Evolutionary conservation across 2,113 vertebrate genomes (phyloP).

Genomic region (Dendrocopos noguchii): DNA sequence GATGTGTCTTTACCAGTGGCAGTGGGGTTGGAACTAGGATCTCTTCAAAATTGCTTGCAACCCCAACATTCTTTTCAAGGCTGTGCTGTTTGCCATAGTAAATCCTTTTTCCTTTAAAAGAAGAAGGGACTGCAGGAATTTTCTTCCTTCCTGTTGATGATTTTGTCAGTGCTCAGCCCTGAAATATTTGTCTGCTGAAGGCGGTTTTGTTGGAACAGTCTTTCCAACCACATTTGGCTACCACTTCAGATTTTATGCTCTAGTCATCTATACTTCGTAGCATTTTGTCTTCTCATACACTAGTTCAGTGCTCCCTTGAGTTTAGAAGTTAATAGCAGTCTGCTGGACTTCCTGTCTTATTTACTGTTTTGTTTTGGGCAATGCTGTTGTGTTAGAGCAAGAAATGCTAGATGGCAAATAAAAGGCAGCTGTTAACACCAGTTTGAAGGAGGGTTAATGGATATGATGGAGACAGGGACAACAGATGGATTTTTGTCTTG

Average conservation of each 20-base stretch:
- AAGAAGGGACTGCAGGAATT: background rate
- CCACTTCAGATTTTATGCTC: background rate
- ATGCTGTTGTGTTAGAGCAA: background rate
- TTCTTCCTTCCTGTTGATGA: background rate
- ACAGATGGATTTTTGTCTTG: background rate
- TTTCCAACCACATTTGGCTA: background rate
- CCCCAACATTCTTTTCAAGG: background rate
- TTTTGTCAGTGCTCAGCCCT: background rate
- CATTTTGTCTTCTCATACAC: background rate
- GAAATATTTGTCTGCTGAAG: background rate
- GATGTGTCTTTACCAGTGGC: background rate
- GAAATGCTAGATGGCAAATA: background rate
- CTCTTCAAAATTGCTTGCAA: background rate
- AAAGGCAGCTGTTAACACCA: background rate
- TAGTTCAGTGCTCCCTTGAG: background rate
- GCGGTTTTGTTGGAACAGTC: background rate
- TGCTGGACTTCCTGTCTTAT: background rate
- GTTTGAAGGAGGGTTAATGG: background rate
- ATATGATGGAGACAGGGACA: background rate
- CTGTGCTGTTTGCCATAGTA: background rate
- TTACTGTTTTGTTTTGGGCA: background rate
- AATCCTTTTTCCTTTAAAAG: background rate
- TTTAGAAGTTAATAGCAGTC: background rate
- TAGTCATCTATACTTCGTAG: background rate
- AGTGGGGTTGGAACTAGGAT: background rate